Percentiles rank a stretch among this genome's conserved stretches.
Evolutionary conservation across 2,797 vertebrate species (phyloP).

Genomic region (Rhinogobio ventralis): DNA sequence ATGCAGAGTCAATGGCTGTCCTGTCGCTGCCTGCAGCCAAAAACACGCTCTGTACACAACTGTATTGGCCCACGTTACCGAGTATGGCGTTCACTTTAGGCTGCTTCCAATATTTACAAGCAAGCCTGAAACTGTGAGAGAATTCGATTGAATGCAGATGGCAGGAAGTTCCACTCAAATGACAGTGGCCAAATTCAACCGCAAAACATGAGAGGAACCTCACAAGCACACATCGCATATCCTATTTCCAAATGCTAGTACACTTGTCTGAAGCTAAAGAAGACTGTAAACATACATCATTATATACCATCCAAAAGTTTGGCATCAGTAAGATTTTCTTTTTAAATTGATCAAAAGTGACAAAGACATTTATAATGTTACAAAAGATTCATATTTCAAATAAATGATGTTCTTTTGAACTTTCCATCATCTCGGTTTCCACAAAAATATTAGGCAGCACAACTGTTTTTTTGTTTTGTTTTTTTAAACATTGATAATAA

Average conservation of each 20-base stretch:
- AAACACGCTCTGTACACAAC: slow-evolving; percentile 73
- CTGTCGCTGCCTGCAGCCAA: slow-evolving; percentile 58
- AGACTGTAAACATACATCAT: not conserved
- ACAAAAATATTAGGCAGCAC: not conserved
- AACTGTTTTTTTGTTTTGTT: not conserved
- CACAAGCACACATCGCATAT: slow-evolving; percentile 81
- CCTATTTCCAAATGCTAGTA: slow-evolving; percentile 77
- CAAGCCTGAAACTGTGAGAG: slow-evolving; percentile 92
- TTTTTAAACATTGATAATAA: not conserved
- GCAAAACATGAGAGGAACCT: slow-evolving; percentile 92
- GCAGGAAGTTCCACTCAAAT: slow-evolving; percentile 98
- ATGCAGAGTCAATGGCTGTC: not conserved
- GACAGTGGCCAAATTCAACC: slow-evolving; percentile 94
- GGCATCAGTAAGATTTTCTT: not conserved
- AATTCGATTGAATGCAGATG: slow-evolving; percentile 96
- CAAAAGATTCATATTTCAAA: not conserved
- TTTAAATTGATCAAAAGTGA: slow-evolving; percentile 9
- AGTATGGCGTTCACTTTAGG: slow-evolving; percentile 83
- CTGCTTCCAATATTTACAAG: slow-evolving; percentile 93
- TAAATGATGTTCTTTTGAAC: too few relatives aligned
- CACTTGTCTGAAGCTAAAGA: slow-evolving; percentile 67
- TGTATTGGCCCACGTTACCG: slow-evolving; percentile 74
- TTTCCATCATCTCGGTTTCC: not conserved
- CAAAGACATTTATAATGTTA: not conserved
- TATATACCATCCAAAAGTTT: not conserved